Conservation (phyloP, 2,888 invertebrate genomes). For the Drosophila lacicola region DNA sequence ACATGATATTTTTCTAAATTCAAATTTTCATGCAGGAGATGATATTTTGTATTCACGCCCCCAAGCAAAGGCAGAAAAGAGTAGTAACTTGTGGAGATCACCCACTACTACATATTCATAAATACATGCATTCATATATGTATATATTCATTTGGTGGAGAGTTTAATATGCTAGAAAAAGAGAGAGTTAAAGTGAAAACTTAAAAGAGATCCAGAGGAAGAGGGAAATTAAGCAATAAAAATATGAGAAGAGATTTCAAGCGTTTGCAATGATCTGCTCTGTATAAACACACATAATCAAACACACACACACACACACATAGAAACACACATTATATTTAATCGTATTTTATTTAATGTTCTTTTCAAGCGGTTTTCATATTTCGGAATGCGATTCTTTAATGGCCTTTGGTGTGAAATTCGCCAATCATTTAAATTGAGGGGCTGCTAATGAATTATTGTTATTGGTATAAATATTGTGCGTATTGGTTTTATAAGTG, state of each 20-base stretch:
- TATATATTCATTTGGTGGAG: no score
- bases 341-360: constrained; percentile 6
- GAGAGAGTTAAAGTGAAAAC: background rate
- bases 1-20: no score
- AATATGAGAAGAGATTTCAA: background rate
- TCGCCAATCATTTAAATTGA: constrained; percentile 27
- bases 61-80: no score
- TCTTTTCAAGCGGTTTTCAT: constrained; percentile 15
- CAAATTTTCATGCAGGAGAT: no score
- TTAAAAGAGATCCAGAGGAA: background rate
- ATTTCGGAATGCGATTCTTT: constrained; percentile 9
- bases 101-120: no score
- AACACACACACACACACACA: background rate
- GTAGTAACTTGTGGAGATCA: no score
- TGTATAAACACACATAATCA: background rate
- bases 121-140: no score
- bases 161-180: no score
- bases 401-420: constrained; percentile 34
- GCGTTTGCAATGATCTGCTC: background rate
- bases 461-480: constrained; percentile 62
- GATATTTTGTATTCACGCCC: no score
- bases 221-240: background rate
- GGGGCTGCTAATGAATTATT: constrained; percentile 63
- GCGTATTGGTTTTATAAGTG: constrained; percentile 52
- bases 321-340: background rate